Evolutionary conservation across 1,140 invertebrate species (phyloP).

Genomic region (Hylaeus anthracinus): DNA sequence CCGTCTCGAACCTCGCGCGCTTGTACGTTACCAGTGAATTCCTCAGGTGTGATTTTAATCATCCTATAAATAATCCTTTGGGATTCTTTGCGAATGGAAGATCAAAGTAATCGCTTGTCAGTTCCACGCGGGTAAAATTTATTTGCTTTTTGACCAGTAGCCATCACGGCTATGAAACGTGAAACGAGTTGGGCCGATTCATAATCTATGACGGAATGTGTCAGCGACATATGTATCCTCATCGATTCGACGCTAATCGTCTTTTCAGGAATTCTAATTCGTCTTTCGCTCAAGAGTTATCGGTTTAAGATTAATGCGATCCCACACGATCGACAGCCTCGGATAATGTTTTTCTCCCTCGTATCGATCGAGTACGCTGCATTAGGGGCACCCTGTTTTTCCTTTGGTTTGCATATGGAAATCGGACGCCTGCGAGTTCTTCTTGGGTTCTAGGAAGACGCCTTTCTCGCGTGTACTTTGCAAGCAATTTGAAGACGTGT

Average conservation of each 20-base stretch:
- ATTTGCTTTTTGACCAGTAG: no score
- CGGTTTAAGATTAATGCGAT: constrained; percentile 31
- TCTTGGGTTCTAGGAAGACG: neutral
- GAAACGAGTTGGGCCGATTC: neutral
- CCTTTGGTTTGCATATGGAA: constrained; percentile 18
- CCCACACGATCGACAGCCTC: constrained; percentile 4
- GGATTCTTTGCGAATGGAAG: no score
- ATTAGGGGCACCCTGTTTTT: constrained; percentile 24
- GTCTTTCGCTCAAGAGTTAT: constrained; percentile 5
- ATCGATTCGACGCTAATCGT: neutral
- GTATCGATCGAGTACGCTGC: constrained; percentile 4
- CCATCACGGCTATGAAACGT: no score
- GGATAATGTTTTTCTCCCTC: constrained; percentile 31
- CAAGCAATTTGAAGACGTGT: neutral
- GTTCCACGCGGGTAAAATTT: no score
- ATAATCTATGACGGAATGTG: neutral
- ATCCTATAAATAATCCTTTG: no score
- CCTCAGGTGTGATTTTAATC: no score
- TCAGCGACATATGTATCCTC: neutral
- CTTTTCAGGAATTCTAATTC: constrained; percentile 38
- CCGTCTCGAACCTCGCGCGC: no score
- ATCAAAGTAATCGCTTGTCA: no score
- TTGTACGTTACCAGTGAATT: no score
- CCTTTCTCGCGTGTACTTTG: neutral
- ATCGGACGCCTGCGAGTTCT: constrained; percentile 20